A percentile compares a stretch with the other conserved stretches of the same genome.
These are phyloP conservation scores for Picathartes gymnocephalus DNA, from an alignment of 2,113 vertebrate genomes.

Conservation along the genomic window DNA sequence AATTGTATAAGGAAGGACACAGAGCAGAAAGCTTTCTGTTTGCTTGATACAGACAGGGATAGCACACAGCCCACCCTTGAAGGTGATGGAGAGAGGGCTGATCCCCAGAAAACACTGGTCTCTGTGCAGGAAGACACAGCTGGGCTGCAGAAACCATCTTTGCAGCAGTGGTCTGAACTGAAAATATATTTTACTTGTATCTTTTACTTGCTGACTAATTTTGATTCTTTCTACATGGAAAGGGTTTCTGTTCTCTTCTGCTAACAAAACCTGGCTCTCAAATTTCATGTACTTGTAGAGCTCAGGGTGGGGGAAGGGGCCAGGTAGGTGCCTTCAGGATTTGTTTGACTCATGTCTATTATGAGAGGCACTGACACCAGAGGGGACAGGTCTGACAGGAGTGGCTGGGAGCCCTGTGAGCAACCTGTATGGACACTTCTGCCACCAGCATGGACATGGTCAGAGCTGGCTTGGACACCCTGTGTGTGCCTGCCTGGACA, in stretches of 20 bases:
- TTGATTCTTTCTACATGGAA: background rate
- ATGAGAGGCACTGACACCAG: background rate
- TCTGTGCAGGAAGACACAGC: background rate
- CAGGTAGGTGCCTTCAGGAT: background rate
- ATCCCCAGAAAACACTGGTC: background rate
- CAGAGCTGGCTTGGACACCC: background rate
- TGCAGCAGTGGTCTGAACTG: background rate
- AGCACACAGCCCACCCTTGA: background rate
- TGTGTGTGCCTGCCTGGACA: no score
- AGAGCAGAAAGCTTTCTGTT: background rate
- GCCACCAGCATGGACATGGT: accelerated
- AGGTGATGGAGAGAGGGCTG: background rate
- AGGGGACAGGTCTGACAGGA: background rate
- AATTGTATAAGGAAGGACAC: background rate
- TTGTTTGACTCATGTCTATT: accelerated
- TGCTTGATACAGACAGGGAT: background rate
- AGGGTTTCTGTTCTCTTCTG: background rate
- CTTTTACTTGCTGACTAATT: background rate
- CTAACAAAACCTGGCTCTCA: background rate
- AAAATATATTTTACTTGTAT: background rate
- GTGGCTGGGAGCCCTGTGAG: accelerated
- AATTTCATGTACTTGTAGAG: background rate
- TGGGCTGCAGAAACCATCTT: background rate
- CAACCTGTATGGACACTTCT: background rate
- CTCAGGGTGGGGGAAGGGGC: background rate